Conservation (phyloP, 1,140 invertebrate species). For the Hyles vespertilio region DNA sequence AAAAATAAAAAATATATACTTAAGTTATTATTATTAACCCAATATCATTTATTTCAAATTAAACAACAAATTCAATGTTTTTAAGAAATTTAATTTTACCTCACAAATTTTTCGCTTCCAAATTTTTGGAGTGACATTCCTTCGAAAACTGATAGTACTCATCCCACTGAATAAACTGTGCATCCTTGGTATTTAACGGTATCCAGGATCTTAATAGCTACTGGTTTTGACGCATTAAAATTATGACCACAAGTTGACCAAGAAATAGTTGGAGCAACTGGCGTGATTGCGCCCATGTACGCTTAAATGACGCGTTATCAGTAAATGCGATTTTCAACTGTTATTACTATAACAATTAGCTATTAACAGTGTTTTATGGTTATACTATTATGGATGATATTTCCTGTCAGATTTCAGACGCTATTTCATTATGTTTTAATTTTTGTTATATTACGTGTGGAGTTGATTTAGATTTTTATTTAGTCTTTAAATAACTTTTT, state of each 20-base stretch:
- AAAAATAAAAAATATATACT: no score
- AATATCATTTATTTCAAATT: no score
- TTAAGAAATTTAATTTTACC: no score
- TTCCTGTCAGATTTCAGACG: no score
- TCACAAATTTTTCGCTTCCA: neutral
- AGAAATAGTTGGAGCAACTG: conserved; percentile 1
- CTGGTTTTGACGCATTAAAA: conserved; percentile 46
- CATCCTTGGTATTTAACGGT: conserved; percentile 60
- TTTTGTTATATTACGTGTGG: no score
- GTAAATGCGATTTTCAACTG: conserved; percentile 5
- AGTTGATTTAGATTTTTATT: no score
- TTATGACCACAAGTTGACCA: conserved; percentile 29
- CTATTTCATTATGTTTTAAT: no score
- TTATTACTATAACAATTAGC: conserved; percentile 2
- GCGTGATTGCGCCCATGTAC: conserved; percentile 1
- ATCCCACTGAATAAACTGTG: conserved; percentile 1
- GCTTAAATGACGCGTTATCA: conserved; percentile 5
- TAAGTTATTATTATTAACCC: no score
- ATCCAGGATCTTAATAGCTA: conserved; percentile 50
- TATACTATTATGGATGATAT: no score
- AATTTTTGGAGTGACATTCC: neutral
- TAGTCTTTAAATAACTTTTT: no score
- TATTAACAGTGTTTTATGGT: no score
- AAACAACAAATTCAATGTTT: no score
- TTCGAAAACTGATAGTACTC: neutral